Evolutionary conservation across 1,140 invertebrate genomes (phyloP).

Genomic region (Eciton burchellii): DNA sequence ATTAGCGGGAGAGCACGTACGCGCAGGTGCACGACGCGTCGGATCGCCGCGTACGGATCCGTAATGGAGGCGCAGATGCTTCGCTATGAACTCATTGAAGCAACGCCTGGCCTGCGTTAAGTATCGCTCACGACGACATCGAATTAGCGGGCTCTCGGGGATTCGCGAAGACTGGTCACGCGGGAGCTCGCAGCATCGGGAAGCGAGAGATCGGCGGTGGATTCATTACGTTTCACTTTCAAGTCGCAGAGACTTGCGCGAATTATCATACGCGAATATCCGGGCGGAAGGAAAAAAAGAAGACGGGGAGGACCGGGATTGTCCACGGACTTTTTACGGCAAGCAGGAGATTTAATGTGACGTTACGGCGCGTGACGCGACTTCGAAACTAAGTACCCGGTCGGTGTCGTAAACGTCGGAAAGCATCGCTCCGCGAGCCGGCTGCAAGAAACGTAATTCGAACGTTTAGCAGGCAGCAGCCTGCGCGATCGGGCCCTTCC

Average conservation of each 20-base stretch:
- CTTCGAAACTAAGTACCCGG: conserved; percentile 61
- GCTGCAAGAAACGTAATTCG: conserved; percentile 69
- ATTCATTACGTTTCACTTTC: neutral
- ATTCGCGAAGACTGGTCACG: neutral
- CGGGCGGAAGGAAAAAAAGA: too few species aligned
- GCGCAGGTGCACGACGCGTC: conserved; percentile 69
- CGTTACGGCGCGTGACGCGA: conserved; percentile 51
- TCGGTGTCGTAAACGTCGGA: conserved; percentile 68
- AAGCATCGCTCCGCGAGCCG: conserved; percentile 65
- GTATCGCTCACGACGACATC: neutral
- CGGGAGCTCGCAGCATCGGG: neutral
- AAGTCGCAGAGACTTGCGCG: conserved; percentile 23
- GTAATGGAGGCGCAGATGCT: conserved; percentile 48
- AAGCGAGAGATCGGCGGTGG: conserved; percentile 30
- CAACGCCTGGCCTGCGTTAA: conserved; percentile 26
- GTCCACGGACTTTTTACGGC: conserved; percentile 40
- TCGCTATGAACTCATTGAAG: conserved; percentile 31
- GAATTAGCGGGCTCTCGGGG: conserved; percentile 7
- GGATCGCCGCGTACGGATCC: conserved; percentile 16
- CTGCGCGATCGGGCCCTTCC: conserved; percentile 39
- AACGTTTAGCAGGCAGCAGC: conserved; percentile 64
- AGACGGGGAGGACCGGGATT: conserved; percentile 25
- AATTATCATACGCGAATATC: conserved; percentile 33
- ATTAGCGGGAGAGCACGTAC: conserved; percentile 76
- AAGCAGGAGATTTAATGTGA: conserved; percentile 58